Base-by-base conservation (phyloP, 2,797 vertebrate genomes). In the Crenichthys baileyi region DNA sequence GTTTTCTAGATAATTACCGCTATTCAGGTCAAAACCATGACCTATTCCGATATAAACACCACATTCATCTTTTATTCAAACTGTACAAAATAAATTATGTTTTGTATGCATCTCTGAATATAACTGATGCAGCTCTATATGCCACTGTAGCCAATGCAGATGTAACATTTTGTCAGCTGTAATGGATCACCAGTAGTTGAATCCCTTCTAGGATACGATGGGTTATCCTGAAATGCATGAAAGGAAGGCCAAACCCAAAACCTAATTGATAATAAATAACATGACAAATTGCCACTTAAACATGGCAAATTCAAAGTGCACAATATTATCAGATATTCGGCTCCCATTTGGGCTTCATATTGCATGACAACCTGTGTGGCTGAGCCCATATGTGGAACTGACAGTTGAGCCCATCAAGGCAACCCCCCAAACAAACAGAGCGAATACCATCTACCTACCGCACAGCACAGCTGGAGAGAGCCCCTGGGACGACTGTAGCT, bases 381-480 rank as follows among this genome's bases (percentile, higher is more conserved):
- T 75, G 63, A 72, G 51, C 53, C 84, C 88, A 88, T 58, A 74
- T 89, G 82, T 76, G 81, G 87, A 83, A 82, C 82, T 80, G 78
- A 77, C 72, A 50, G 83, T 7, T 50, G 61, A 86, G 80, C 81
- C 79, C 56, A 41, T 22, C 78, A 67, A 70, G 81, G 74, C 18
- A 56, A 78, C 68, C 80, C 79, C 2, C 76, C 78, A 87, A 90
- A 88, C 88, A 90, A 89, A 84, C 79, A 3, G 82, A 55, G 36
- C 0, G 67, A 78, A 76, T 3, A 53, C 76, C 83, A 68, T 75
- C 83, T 58, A 91, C 82, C 90, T 89, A 92, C 90, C 60, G 44
- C 81, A 83, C 72, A 31, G 81, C 87, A 5, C 85, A 80, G 87
- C 87, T 65, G 88, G 83, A 87, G 72, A 51, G 79, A 70, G 77